phyloP scores from a whole-genome alignment of 2,888 invertebrate genomes.

The Rotaria macrura region DNA sequence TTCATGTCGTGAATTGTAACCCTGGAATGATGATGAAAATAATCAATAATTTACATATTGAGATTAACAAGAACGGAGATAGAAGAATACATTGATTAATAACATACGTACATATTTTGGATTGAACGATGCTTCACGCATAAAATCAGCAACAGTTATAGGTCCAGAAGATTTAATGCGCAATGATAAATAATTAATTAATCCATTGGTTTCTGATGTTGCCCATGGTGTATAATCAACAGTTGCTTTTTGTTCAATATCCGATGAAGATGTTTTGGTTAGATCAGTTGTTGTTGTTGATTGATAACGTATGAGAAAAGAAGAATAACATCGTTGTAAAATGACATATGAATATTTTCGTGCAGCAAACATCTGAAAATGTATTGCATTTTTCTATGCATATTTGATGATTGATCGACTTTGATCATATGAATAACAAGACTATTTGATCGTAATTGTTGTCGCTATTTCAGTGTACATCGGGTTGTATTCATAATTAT shows the following conservation, averaged over 20 bases:
- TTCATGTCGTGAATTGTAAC: conserved; percentile 79
- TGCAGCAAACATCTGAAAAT: background rate
- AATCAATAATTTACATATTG: background rate
- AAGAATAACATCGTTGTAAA: background rate
- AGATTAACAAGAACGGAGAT: background rate
- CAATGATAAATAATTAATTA: conserved; percentile 15
- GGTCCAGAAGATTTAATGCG: conserved; percentile 46
- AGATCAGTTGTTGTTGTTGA: background rate
- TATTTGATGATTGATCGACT: background rate
- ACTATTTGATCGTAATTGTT: no score
- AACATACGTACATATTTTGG: conserved; percentile 28
- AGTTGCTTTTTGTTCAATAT: background rate
- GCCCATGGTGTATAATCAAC: background rate
- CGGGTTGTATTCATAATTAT: no score
- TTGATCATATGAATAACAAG: background rate
- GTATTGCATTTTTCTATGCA: background rate
- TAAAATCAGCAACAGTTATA: conserved; percentile 29
- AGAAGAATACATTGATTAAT: background rate
- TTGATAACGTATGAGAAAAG: background rate
- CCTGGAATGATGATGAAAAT: conserved; percentile 47
- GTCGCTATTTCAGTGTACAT: no score
- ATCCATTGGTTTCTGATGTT: background rate
- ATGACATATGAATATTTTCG: background rate
- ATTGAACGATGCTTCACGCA: conserved; percentile 29
- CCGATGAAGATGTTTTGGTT: background rate